Base-by-base conservation (phyloP, 2,888 invertebrate species). In the Callyntrura sp. region DNA sequence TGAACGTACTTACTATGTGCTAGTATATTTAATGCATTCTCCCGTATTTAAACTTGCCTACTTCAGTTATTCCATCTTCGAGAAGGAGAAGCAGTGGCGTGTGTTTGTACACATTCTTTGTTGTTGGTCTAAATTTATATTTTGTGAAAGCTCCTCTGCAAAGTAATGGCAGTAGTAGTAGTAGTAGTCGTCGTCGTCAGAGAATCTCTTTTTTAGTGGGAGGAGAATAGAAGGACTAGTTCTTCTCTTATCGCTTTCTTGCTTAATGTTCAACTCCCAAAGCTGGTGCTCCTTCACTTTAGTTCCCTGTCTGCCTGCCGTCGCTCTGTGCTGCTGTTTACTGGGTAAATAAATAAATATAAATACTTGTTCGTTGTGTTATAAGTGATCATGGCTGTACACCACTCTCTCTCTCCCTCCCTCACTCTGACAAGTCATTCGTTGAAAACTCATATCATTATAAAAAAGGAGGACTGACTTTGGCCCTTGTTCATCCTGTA, bases 401-500 rank as follows among this genome's bases (percentile, higher is more conserved):
- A 35, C 35, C 6, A 35, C 35, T 35, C 6, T 35, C 35, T 35
- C 35, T 6, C 35, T 35, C 35, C 45, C 70, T 87, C 81, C 70
- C 57, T 76, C 23, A 48, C 73, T 81, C 57, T 76, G 48, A 48
- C 73, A 76, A 76, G 78, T 28, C 55, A n/a, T 78, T 25, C 57
- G 25, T 78, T 81, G 55, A 87, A 76, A 87, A 81, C 70, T 87
- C 81, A 87, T 86, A 68, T 81, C 70, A 70, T 87, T 81, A 81
- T 65, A 70, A 81, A 87, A 78, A 84, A 86, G 43, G 85, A 86
- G 35, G 81, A 57, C 68, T 87, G 68, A 86, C 86, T 86, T 68
- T 79, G 87, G 81, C 70, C 81, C 87, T 81, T 87, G 87, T 87
- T 81, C 87, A 87, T 87, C 65, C 87, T 81, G 43, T 87, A 87